These are phyloP conservation scores for Cyprinella venusta DNA, from an alignment of 2,797 vertebrate genomes.

Conservation along the genomic window DNA sequence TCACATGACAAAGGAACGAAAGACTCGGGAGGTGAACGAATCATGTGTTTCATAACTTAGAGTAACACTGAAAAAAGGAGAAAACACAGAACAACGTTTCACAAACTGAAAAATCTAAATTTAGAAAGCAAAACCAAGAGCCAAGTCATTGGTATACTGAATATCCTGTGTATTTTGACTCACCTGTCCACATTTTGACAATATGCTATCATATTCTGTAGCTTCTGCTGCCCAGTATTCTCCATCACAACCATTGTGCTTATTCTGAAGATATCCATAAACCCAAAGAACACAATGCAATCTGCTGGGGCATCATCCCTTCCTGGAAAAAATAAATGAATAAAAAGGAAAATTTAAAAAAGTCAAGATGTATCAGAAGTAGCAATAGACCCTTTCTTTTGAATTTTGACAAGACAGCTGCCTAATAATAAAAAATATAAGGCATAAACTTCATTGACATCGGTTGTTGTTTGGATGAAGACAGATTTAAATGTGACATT, in stretches of 20 bases:
- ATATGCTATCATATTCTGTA: constrained; percentile 93
- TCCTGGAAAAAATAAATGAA: constrained; percentile 69
- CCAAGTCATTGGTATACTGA: neutral
- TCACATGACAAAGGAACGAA: neutral
- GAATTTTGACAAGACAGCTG: no score
- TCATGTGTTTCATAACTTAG: neutral
- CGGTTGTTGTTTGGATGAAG: neutral
- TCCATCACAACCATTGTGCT: constrained; percentile 99
- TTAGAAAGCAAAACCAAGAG: neutral
- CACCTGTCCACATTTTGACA: constrained; percentile 85
- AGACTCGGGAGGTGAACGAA: neutral
- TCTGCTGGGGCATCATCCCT: constrained; percentile 90
- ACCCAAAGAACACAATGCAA: constrained; percentile 93
- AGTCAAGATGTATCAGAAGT: neutral
- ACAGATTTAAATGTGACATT: neutral
- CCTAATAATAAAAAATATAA: neutral
- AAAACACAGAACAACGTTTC: neutral
- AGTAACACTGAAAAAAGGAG: neutral
- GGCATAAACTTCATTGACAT: constrained; percentile 49
- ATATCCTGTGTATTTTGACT: neutral
- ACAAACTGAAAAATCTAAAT: neutral
- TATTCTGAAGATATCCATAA: constrained; percentile 92
- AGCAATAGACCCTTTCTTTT: neutral
- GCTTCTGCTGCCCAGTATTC: constrained; percentile 93
- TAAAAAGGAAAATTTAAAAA: neutral